Conservation (phyloP, 2,888 invertebrate species). For the Chloroclystis v-ata region DNA sequence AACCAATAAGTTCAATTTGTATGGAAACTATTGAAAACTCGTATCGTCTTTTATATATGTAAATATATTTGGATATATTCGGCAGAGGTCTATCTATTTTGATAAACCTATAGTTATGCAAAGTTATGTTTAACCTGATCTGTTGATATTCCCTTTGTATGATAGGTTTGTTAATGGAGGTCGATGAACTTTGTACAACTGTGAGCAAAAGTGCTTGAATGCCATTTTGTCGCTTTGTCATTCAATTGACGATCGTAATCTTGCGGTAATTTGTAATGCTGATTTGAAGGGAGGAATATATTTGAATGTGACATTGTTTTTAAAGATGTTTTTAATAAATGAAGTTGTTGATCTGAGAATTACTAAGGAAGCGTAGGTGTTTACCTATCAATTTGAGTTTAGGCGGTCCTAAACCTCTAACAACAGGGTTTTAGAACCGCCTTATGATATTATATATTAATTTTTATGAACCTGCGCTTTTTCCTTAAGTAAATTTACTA, state of each 20-base stretch:
- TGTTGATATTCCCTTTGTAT: slow-evolving; percentile 51
- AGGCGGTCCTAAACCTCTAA: too few relatives aligned
- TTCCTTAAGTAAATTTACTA: too few relatives aligned
- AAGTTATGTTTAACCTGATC: slow-evolving; percentile 59
- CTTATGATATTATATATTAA: too few relatives aligned
- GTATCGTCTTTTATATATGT: slow-evolving; percentile 14
- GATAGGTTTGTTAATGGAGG: slow-evolving; percentile 52
- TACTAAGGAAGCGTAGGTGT: too few relatives aligned
- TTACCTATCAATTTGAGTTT: too few relatives aligned
- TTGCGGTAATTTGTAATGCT: slow-evolving; percentile 17
- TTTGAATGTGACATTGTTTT: slow-evolving; percentile 7
- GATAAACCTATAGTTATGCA: slow-evolving; percentile 55
- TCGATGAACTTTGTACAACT: slow-evolving; percentile 59
- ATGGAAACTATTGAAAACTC: slow-evolving; percentile 12
- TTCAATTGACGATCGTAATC: slow-evolving; percentile 27
- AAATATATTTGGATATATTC: too few relatives aligned
- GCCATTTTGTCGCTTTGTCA: slow-evolving; percentile 33
- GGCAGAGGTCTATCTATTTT: neutral
- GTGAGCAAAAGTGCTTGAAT: slow-evolving; percentile 42
- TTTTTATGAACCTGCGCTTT: too few relatives aligned
- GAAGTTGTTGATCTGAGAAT: too few relatives aligned
- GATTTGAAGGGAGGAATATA: slow-evolving; percentile 13
- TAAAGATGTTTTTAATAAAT: neutral
- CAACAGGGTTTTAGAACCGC: too few relatives aligned
- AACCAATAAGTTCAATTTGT: slow-evolving; percentile 18